Evolutionary conservation across 2,797 vertebrate species (phyloP).

Genomic region (Sebastolobus altivelis): DNA sequence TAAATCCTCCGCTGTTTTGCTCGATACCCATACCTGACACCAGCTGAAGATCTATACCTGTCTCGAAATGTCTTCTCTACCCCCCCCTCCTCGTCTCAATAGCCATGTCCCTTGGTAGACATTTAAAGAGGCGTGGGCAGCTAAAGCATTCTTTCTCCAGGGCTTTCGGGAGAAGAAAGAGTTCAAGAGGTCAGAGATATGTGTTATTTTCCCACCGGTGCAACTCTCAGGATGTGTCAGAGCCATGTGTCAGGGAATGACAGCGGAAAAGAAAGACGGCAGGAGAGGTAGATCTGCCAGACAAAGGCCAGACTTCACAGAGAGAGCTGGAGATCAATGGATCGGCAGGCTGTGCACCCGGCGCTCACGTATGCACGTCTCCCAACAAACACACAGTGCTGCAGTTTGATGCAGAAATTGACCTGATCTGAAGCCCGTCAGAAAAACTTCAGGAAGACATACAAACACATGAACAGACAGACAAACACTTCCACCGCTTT

Average conservation of each 20-base stretch:
- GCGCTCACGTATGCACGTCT: constrained; percentile 29
- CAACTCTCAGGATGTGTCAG: constrained; percentile 81
- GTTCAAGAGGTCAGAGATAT: constrained; percentile 84
- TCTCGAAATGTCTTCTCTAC: constrained; percentile 73
- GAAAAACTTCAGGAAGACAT: constrained; percentile 63
- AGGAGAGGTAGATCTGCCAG: constrained; percentile 76
- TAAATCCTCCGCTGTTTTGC: constrained; percentile 82
- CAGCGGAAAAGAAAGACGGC: constrained; percentile 76
- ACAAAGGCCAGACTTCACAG: constrained; percentile 83
- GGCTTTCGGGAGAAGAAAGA: constrained; percentile 74
- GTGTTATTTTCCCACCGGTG: constrained; percentile 81
- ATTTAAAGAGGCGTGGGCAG: constrained; percentile 81
- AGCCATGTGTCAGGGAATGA: constrained; percentile 81
- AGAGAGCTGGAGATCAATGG: constrained; percentile 81
- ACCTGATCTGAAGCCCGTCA: constrained; percentile 69
- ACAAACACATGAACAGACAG: constrained; percentile 39
- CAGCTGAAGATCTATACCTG: constrained; percentile 82
- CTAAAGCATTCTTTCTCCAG: constrained; percentile 78
- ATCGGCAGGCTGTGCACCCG: constrained; percentile 63
- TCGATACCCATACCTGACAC: constrained; percentile 79
- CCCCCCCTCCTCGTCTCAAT: constrained; percentile 63
- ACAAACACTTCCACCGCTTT: constrained; percentile 51
- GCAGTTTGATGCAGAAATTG: constrained; percentile 75
- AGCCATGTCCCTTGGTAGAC: constrained; percentile 78
- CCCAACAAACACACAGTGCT: constrained; percentile 32